phyloP scores from a whole-genome alignment of 1,140 invertebrate genomes.

The Danaus plexippus region DNA sequence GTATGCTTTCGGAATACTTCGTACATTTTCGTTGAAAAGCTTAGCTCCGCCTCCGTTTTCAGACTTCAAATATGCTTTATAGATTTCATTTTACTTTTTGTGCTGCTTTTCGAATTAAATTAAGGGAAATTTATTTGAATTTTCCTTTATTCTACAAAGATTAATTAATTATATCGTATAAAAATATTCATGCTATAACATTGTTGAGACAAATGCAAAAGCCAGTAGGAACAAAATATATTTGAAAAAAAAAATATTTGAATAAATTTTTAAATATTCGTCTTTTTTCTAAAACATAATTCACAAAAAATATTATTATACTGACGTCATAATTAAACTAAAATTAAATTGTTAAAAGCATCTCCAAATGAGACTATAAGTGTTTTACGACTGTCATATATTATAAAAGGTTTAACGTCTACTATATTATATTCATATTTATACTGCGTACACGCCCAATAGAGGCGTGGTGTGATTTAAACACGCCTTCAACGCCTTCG shows the following conservation, averaged over 20 bases:
- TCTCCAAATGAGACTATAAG: not conserved
- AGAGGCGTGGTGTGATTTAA: constrained; percentile 37
- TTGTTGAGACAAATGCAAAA: too few relatives aligned
- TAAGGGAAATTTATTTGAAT: too few relatives aligned
- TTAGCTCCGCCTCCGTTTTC: constrained; percentile 39
- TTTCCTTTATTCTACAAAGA: too few relatives aligned
- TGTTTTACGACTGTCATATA: constrained; percentile 6
- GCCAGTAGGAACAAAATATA: too few relatives aligned
- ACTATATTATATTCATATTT: constrained; percentile 22
- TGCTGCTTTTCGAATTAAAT: too few relatives aligned
- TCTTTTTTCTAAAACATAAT: too few relatives aligned
- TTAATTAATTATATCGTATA: too few relatives aligned
- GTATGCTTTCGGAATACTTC: constrained; percentile 43
- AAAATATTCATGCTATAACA: too few relatives aligned
- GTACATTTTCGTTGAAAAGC: constrained; percentile 27
- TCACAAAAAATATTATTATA: too few relatives aligned
- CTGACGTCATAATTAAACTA: too few relatives aligned
- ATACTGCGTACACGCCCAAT: constrained; percentile 38
- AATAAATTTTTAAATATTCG: too few relatives aligned
- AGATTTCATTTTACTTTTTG: constrained; percentile 6
- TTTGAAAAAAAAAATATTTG: too few relatives aligned
- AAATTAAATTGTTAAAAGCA: constrained; percentile 3
- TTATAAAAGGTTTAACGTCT: constrained; percentile 1
- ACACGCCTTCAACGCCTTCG: constrained; percentile 48
- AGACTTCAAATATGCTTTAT: constrained; percentile 13